Percentiles rank a stretch among this genome's conserved stretches.
Evolutionary conservation across 2,797 vertebrate species (phyloP).

Genomic region (Poeciliopsis gracilis): DNA sequence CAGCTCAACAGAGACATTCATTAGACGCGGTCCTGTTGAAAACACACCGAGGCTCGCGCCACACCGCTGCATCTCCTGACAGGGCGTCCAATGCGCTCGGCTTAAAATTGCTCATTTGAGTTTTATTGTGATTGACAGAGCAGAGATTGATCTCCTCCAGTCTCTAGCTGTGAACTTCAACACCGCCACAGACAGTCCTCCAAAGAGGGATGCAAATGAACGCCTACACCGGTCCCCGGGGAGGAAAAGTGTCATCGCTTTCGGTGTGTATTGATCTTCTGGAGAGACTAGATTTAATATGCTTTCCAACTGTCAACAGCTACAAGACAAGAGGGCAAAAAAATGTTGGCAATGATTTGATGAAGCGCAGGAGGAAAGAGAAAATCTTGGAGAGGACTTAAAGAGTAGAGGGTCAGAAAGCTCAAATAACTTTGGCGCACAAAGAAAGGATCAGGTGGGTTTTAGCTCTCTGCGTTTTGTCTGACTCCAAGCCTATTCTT

Average conservation of each 20-base stretch:
- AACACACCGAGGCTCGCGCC: constrained; percentile 11
- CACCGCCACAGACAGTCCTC: constrained; percentile 31
- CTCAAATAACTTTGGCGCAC: neutral
- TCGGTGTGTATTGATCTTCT: constrained; percentile 70
- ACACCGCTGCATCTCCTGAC: constrained; percentile 3
- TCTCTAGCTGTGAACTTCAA: constrained; percentile 58
- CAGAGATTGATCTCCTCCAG: constrained; percentile 56
- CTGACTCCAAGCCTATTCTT: neutral
- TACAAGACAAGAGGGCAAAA: constrained; percentile 28
- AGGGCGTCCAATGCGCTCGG: constrained; percentile 14
- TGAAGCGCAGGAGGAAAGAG: constrained; percentile 16
- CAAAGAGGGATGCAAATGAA: constrained; percentile 67
- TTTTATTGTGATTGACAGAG: constrained; percentile 60
- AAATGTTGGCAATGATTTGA: constrained; percentile 20
- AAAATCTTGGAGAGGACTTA: constrained; percentile 29
- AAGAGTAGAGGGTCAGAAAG: neutral
- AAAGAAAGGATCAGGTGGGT: neutral
- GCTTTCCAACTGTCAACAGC: constrained; percentile 67
- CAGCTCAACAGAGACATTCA: neutral
- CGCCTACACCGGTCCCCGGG: constrained; percentile 44
- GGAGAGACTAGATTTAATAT: constrained; percentile 76
- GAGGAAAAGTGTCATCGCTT: constrained; percentile 65
- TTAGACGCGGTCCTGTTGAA: neutral
- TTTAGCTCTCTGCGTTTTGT: neutral
- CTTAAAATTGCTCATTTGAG: constrained; percentile 51